Percentiles rank a stretch among this genome's conserved stretches.
phyloP scores from a whole-genome alignment of 2,797 vertebrate species.

The Sebastes nivosus region DNA sequence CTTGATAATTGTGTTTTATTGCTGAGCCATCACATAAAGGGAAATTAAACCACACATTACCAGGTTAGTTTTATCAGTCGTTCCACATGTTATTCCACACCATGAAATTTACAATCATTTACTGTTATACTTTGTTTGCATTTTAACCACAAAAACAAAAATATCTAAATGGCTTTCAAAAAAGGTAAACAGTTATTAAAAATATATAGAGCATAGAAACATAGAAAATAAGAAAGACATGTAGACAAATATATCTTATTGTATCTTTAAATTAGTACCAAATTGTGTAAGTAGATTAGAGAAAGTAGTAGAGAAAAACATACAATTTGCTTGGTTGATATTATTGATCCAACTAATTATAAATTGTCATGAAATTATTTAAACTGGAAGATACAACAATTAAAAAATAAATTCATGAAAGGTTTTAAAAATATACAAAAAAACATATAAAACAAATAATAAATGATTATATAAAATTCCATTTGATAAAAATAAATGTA shows the following conservation, averaged over 20 bases:
- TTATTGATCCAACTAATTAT: not conserved
- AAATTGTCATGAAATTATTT: not conserved
- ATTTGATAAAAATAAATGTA: not conserved
- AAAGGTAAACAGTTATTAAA: not conserved
- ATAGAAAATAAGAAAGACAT: not conserved
- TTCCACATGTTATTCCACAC: not conserved
- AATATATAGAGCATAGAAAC: no score
- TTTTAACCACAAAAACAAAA: constrained; percentile 10
- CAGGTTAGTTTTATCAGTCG: constrained; percentile 36
- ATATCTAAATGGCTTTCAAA: not conserved
- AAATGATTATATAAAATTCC: not conserved
- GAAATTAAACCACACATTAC: constrained; percentile 62
- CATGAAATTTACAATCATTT: constrained; percentile 23
- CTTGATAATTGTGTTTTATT: constrained; percentile 56
- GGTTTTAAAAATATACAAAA: not conserved
- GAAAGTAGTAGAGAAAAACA: not conserved
- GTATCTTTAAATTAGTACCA: not conserved
- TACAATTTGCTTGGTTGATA: not conserved
- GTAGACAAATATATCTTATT: not conserved
- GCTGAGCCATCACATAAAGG: constrained; percentile 38
- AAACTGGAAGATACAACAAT: not conserved
- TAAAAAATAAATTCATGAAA: not conserved
- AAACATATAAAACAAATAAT: not conserved
- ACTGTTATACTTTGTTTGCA: constrained; percentile 2
- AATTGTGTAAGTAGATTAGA: not conserved